phyloP scores from a whole-genome alignment of 2,888 invertebrate species.

The Cataglyphis altisquamis region DNA sequence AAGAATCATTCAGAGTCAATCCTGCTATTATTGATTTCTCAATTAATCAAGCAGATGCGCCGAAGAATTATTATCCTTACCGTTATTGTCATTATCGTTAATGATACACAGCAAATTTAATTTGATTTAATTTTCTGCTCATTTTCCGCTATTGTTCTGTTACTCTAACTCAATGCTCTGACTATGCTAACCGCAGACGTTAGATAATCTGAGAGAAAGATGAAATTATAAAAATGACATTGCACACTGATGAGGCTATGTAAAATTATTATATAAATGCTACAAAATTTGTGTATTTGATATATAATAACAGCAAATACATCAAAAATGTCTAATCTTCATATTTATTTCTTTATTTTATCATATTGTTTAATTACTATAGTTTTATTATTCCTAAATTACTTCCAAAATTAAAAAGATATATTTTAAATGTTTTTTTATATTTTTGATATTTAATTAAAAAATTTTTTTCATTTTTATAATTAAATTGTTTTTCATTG shows the following conservation, averaged over 20 bases:
- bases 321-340: constrained; percentile 28
- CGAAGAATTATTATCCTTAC: neutral
- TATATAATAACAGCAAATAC: neutral
- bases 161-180: neutral
- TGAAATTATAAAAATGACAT: constrained; percentile 5
- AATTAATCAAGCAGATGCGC: neutral
- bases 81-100: constrained; percentile 4
- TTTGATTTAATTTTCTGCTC: constrained; percentile 11
- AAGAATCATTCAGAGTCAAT: neutral
- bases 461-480: neutral
- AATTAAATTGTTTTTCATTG: neutral
- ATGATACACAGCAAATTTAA: neutral
- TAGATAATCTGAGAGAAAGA: constrained; percentile 64
- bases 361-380: neutral
- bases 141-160: neutral
- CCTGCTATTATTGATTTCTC: neutral
- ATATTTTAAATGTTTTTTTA: neutral
- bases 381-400: neutral
- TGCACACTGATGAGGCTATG: neutral
- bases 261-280: constrained; percentile 44
- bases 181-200: constrained; percentile 19
- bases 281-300: constrained; percentile 37
- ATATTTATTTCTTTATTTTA: neutral
- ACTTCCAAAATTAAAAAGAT: neutral
- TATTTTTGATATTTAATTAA: neutral